These are phyloP conservation scores for Drosophila malerkotliana DNA, from an alignment of 1,140 invertebrate genomes.

Conservation along the genomic window DNA sequence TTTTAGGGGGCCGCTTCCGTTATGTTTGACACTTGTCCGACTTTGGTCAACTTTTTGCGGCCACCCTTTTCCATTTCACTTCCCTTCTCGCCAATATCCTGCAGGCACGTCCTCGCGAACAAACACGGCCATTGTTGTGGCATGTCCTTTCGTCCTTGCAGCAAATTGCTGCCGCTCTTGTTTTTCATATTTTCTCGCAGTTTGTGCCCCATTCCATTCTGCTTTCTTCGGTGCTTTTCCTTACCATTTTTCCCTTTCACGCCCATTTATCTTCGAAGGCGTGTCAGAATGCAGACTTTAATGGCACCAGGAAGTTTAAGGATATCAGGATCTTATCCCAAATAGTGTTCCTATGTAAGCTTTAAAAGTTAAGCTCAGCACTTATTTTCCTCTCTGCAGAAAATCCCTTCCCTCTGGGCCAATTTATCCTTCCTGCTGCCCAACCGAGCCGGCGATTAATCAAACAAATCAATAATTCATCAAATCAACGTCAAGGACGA, in stretches of 20 bases:
- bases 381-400: slow-evolving; percentile 7
- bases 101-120: slow-evolving; percentile 50
- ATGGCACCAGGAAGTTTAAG: slow-evolving; percentile 3
- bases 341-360: neutral
- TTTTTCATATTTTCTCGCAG: slow-evolving; percentile 36
- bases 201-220: slow-evolving; percentile 52
- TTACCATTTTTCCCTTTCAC: slow-evolving; percentile 12
- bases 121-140: slow-evolving; percentile 70
- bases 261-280: slow-evolving; percentile 50
- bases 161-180: slow-evolving; percentile 64
- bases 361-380: neutral
- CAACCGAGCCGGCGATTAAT: slow-evolving; percentile 60
- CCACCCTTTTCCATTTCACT: slow-evolving; percentile 1
- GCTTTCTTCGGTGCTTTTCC: slow-evolving; percentile 30
- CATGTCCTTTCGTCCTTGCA: slow-evolving; percentile 67
- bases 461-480: slow-evolving; percentile 79
- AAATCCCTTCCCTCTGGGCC: neutral
- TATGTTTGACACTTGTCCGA: slow-evolving; percentile 59
- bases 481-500: slow-evolving; percentile 68
- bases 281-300: slow-evolving; percentile 25
- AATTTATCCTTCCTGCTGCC: slow-evolving; percentile 8
- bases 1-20: slow-evolving; percentile 31
- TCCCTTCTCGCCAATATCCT: neutral
- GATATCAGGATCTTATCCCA: neutral
- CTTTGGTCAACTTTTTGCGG: slow-evolving; percentile 55